Percentiles rank a stretch among this genome's conserved stretches.
These are phyloP conservation scores for Metalampra italica DNA, from an alignment of 2,888 invertebrate species.

Conservation along the genomic window DNA sequence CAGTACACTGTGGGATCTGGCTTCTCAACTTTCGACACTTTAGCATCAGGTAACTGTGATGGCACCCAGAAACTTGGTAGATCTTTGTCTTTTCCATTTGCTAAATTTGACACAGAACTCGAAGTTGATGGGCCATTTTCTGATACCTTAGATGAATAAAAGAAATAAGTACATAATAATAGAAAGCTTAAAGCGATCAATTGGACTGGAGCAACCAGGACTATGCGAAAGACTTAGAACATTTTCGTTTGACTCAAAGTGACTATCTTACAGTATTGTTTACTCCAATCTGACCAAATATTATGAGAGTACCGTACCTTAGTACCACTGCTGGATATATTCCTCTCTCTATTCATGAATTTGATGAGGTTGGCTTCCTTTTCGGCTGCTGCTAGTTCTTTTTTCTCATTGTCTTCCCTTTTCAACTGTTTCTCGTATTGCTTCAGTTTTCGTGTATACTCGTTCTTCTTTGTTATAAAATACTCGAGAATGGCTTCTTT, in stretches of 20 bases:
- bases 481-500: slow-evolving; percentile 98
- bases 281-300: no score
- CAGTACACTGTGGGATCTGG: slow-evolving; percentile 65
- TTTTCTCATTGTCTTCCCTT: slow-evolving; percentile 83
- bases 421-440: slow-evolving; percentile 94
- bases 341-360: slow-evolving; percentile 90
- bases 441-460: slow-evolving; percentile 92
- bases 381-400: slow-evolving; percentile 85
- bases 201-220: no score
- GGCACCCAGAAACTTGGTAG: slow-evolving; percentile 99
- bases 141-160: no score
- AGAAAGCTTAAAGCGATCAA: no score
- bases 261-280: no score
- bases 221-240: no score
- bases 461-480: slow-evolving; percentile 95
- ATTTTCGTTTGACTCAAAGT: no score
- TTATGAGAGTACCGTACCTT: no score
- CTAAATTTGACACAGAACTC: slow-evolving; percentile 87
- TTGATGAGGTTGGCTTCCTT: slow-evolving; percentile 85
- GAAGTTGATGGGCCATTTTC: slow-evolving; percentile 36
- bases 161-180: no score
- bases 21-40: slow-evolving; percentile 75
- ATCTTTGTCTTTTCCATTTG: slow-evolving; percentile 85
- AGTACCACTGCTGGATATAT: slow-evolving; percentile 77
- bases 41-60: slow-evolving; percentile 92